Conservation (phyloP, 2,113 vertebrate genomes). For the Caracal caracal region DNA sequence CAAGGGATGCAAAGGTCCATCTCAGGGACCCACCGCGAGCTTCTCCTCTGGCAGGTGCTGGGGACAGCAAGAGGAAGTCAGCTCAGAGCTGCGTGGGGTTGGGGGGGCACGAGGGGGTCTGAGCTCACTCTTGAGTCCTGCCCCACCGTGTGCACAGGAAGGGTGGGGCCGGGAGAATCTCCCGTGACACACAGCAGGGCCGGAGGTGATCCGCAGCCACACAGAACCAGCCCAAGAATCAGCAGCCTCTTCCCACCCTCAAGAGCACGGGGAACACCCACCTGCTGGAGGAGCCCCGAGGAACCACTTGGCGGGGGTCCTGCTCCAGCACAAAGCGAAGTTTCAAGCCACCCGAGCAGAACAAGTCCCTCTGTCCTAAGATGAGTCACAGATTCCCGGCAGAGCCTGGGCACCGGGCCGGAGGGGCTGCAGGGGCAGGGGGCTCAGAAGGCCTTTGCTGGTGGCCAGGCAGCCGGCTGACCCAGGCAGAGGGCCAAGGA, state of each 20-base stretch:
- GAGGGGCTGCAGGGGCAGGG: accelerated
- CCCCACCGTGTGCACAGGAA: not conserved
- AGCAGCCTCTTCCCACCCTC: too few species aligned
- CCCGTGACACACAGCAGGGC: accelerated
- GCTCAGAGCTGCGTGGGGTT: accelerated
- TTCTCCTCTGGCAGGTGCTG: not conserved
- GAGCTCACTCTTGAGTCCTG: accelerated
- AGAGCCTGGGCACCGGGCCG: accelerated
- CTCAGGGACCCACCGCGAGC: not conserved
- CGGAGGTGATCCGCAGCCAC: accelerated
- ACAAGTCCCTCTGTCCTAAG: not conserved
- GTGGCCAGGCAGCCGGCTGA: accelerated
- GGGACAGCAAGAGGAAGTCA: not conserved
- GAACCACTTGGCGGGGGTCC: accelerated
- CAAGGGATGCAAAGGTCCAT: not conserved
- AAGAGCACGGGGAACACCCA: too few species aligned
- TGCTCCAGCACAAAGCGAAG: accelerated
- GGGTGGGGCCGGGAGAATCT: accelerated
- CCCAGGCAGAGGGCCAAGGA: not conserved
- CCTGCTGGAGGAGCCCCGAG: too few species aligned
- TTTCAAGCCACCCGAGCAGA: accelerated
- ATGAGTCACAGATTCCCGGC: not conserved
- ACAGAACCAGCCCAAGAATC: accelerated
- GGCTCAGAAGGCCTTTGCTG: accelerated
- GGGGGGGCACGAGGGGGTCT: accelerated